Base-by-base conservation (phyloP, 1,140 invertebrate species). In the Tetragnatha versicolor region DNA sequence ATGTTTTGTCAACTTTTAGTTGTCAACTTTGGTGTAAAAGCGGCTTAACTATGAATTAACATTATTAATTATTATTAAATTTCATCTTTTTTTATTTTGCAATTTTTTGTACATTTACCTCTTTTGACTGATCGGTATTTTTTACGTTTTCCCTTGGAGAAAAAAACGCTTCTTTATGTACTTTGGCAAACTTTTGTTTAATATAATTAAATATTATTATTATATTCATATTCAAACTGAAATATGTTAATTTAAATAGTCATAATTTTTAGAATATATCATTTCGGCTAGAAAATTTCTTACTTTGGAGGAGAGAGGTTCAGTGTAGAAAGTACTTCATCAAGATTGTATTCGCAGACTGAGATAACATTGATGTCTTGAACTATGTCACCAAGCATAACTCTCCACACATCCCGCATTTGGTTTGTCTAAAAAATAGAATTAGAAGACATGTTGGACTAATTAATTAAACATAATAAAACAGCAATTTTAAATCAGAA, bases 301-400 rank as follows among this genome's bases (percentile, higher is more conserved):
- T 51, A 55, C 66, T 31, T 14, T 14, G 25, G 33, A 1, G 45
- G 31, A 25, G 66, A 27, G 27, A 53, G 31, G 9, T 27, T 53
- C 7, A 69, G 5, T 1, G 45, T 17, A 22, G 47, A 12, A 12
- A 53, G 12, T 22, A 69, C 35, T 6, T 49, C 39, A 10, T 69
- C 47, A 2, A 69, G 9, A 25, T 69, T 20, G 31, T 69, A 53
- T 35, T 55, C 37, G 20, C 66, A 69, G 17, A 47, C 2, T 35
- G 66, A 69, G 6, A 39, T 12, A 7, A 69, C 25, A 14, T 69
- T 49, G 10, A 69, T 10, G 14, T 69, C 66, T 10, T 53, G 47
- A 7, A 69, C 39, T 14, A 31, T 49, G 10, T 69, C 47, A 12
- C 66, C 66, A 12, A 69, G 20, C 7, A 69, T 35, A 12, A 33